Evolutionary conservation across 92 coral and sea anemone species (phyloP), one percentile per base, ranked within the genome.

Genomic region (Porites divaricata): DNA sequence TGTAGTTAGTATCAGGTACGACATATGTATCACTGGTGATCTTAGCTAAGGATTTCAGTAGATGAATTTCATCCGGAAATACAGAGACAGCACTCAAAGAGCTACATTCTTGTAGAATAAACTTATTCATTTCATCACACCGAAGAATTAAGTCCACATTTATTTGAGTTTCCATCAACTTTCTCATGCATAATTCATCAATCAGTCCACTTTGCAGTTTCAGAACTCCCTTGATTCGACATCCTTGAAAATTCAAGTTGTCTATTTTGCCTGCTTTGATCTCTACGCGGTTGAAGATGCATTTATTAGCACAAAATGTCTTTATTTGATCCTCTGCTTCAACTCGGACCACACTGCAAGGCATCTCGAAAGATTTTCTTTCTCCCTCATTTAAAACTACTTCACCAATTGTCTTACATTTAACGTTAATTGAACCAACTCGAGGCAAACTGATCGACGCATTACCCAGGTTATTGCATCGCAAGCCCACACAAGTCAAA

Each of bases 231-330:
- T 70, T 72, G 78, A 81, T 81, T 8, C 78, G 53, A 72, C 86
- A 70, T 25, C 23, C 24, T 48, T 12, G 48, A 45, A 81, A 72
- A 71, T 81, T 52, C 26, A 81, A 20, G 21, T 49, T 63, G 22
- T 49, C 70, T n/a, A 62, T 58, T 72, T 81, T 25, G 4, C 63
- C 86, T 16, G 86, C 86, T 45, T 45, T 70, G 23, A 81, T 71
- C 16, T 81, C 78, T 3, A 71, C 70, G n/a, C 78, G 70, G 14
- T 75, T 59, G 70, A 81, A 72, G 24, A 71, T 70, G 23, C 86
- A 71, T 17, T 48, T 72, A n/a, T 59, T 19, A 20, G 68, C 86
- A 25, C 70, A 8, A 19, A 81, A 72, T 6, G 62, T 70, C 49
- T 8, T 26, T 20, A 81, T 28, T 14, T 49, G 72, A 15, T 48